phyloP scores from a whole-genome alignment of 2,113 vertebrate genomes.

The Rhineura floridana region DNA sequence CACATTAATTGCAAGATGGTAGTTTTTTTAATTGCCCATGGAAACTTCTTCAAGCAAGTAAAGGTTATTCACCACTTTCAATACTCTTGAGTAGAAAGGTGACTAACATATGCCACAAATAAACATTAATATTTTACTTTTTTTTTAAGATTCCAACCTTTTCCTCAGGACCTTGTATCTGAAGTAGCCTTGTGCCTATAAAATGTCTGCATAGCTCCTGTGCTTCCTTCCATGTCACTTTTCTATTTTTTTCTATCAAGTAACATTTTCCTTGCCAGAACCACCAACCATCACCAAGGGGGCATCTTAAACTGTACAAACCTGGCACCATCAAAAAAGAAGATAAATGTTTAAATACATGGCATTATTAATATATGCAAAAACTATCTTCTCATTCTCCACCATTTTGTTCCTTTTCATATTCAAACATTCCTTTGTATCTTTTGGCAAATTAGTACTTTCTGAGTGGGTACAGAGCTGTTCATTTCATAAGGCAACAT shows the following conservation, averaged over 20 bases:
- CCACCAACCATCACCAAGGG: slow-evolving; percentile 39
- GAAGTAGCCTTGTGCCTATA: slow-evolving; percentile 9
- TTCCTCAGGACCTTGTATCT: slow-evolving; percentile 1
- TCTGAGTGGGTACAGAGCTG: neutral
- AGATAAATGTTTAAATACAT: neutral
- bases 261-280: slow-evolving; percentile 29
- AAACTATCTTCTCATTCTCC: neutral
- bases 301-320: slow-evolving; percentile 34
- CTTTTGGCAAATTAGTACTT: neutral
- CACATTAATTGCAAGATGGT: neutral
- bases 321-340: slow-evolving; percentile 6
- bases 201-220: slow-evolving; percentile 2
- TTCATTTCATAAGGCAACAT: neutral
- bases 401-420: neutral
- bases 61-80: neutral
- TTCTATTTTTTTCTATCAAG: slow-evolving; percentile 23
- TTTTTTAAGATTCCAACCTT: slow-evolving; percentile 24
- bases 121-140: neutral
- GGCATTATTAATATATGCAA: neutral
- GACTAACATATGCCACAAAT: neutral
- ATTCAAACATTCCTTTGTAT: neutral
- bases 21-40: neutral
- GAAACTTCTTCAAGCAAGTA: neutral
- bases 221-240: slow-evolving; percentile 21
- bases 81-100: neutral